Conservation (phyloP, 2,888 invertebrate species). For the Tenthredo distinguenda region DNA sequence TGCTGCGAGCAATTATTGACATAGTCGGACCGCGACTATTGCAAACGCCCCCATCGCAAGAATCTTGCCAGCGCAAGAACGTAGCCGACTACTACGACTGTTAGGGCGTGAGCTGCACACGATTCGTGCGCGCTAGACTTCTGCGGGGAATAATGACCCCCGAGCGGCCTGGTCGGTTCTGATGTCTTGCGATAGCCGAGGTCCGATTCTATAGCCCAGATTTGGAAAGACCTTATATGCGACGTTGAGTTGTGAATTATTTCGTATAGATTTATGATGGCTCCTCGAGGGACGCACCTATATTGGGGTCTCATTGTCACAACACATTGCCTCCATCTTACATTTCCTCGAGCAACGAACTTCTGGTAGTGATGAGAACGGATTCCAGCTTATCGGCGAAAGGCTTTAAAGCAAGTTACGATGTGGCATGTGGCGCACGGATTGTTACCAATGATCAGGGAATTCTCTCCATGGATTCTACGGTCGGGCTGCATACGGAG, state of each 20-base stretch:
- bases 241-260: neutral
- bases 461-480: constrained; percentile 77
- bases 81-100: no score
- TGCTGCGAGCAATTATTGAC: constrained; percentile 57
- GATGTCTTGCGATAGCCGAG: no score
- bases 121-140: no score
- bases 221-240: neutral
- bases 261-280: constrained; percentile 81
- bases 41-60: no score
- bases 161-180: no score
- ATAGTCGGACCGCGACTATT: no score
- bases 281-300: constrained; percentile 76
- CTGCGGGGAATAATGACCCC: no score
- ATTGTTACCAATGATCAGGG: constrained; percentile 81
- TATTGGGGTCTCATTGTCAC: constrained; percentile 82
- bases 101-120: no score
- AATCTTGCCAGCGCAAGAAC: neutral
- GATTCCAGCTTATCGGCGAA: constrained; percentile 82
- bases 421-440: constrained; percentile 86
- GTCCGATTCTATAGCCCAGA: no score
- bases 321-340: constrained; percentile 77
- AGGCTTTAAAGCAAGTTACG: constrained; percentile 88
- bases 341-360: constrained; percentile 82
- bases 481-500: constrained; percentile 68
- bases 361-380: constrained; percentile 85